Conservation (phyloP, 2,888 invertebrate genomes). For the Thalpophila matura region DNA sequence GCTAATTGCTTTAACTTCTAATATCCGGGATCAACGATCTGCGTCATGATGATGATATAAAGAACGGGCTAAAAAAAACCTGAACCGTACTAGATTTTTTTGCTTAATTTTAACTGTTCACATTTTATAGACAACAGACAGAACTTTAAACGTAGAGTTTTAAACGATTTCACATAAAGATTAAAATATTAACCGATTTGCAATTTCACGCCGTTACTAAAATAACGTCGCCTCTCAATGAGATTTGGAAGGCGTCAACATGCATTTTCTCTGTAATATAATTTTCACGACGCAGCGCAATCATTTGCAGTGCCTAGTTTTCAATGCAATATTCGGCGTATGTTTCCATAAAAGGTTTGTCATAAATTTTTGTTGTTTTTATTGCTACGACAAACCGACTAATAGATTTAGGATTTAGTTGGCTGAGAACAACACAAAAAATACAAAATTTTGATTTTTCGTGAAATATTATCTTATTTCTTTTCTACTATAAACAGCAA, state of each 20-base stretch:
- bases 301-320: not conserved
- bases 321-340: not conserved
- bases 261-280: not conserved
- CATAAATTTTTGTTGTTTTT: not conserved
- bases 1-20: slow-evolving; percentile 24
- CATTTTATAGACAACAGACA: not conserved
- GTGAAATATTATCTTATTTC: too few species aligned
- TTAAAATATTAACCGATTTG: slow-evolving; percentile 3
- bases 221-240: not conserved
- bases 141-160: too few species aligned
- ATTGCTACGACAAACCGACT: not conserved
- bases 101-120: slow-evolving; percentile 3
- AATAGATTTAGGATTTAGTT: too few species aligned
- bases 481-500: too few species aligned
- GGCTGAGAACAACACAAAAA: too few species aligned
- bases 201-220: slow-evolving; percentile 16
- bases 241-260: not conserved
- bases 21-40: slow-evolving; percentile 52
- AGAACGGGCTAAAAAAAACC: not conserved
- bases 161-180: slow-evolving; percentile 14
- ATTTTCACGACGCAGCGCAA: not conserved
- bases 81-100: slow-evolving; percentile 11
- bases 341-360: too few species aligned
- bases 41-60: not conserved
- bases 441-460: too few species aligned